phyloP scores from a whole-genome alignment of 2,113 vertebrate species.

The Typhlomys cinereus region DNA sequence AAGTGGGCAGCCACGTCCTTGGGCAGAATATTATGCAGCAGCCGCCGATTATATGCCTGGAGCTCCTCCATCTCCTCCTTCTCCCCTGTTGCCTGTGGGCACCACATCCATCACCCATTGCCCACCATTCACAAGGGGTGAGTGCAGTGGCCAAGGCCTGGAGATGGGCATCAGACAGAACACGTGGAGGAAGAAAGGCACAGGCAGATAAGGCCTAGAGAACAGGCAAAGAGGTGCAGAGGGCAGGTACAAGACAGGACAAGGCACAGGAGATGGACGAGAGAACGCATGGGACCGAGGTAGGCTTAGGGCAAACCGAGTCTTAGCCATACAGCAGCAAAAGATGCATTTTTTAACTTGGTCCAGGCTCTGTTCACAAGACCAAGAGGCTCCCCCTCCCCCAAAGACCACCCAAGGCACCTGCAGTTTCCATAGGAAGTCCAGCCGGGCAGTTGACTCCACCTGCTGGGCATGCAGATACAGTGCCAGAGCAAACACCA shows the following conservation, averaged over 20 bases:
- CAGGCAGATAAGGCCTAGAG: background rate
- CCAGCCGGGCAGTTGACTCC: slow-evolving; percentile 96
- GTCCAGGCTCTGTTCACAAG: background rate
- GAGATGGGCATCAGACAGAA: slow-evolving; percentile 22
- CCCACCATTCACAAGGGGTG: background rate
- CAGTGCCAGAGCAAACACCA: slow-evolving; percentile 94
- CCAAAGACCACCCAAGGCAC: slow-evolving; percentile 79
- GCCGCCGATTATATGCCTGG: slow-evolving; percentile 95
- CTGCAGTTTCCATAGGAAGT: slow-evolving; percentile 99
- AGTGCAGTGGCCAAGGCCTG: background rate
- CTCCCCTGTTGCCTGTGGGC: slow-evolving; percentile 93
- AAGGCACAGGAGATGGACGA: background rate
- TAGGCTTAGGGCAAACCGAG: background rate
- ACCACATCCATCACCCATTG: slow-evolving; percentile 55
- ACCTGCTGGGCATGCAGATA: slow-evolving; percentile 98
- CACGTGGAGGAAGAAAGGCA: slow-evolving; percentile 3
- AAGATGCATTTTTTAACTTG: background rate
- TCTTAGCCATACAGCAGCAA: background rate
- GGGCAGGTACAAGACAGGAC: background rate
- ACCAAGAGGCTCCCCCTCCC: background rate
- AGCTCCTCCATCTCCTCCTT: slow-evolving; percentile 99
- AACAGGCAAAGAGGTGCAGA: background rate
- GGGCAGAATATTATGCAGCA: slow-evolving; percentile 97
- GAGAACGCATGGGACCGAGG: background rate
- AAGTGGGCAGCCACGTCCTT: slow-evolving; percentile 98